Evolutionary conservation across 2,797 vertebrate genomes (phyloP).

Genomic region (Falco naumanni): DNA sequence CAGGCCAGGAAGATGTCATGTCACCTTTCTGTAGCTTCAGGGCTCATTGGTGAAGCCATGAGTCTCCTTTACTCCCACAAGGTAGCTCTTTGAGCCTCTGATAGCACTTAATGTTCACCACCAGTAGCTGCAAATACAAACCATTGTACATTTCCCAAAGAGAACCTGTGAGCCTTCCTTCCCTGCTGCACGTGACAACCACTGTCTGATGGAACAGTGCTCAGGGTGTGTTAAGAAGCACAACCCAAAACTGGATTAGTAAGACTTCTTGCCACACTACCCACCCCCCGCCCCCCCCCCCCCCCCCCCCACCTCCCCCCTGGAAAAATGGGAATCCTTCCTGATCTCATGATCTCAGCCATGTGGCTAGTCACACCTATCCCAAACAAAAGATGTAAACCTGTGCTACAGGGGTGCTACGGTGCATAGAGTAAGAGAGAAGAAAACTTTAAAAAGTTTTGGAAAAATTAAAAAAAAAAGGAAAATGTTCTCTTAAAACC

Average conservation of each 20-base stretch:
- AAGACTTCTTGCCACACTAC: not conserved
- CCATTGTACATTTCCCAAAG: not conserved
- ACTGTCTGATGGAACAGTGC: rapidly evolving
- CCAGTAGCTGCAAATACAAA: not conserved
- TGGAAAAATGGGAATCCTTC: not conserved
- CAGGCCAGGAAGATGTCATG: not conserved
- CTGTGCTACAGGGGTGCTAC: not conserved
- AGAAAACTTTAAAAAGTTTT: not conserved
- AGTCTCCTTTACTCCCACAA: not conserved
- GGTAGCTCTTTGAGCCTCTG: not conserved
- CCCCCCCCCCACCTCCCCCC: no score
- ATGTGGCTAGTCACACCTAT: not conserved
- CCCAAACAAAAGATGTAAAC: rapidly evolving
- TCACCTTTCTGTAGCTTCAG: not conserved
- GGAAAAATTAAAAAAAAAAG: not conserved
- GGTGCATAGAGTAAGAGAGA: not conserved
- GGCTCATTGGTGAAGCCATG: not conserved
- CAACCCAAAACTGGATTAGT: not conserved
- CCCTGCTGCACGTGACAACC: not conserved
- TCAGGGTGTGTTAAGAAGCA: not conserved
- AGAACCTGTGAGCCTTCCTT: not conserved
- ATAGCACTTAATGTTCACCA: not conserved
- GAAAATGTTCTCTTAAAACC: not conserved
- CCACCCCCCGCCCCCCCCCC: no score
- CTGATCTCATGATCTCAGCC: not conserved